These are phyloP conservation scores for Saccopteryx bilineata DNA, from an alignment of 2,113 vertebrate species.

Conservation along the genomic window DNA sequence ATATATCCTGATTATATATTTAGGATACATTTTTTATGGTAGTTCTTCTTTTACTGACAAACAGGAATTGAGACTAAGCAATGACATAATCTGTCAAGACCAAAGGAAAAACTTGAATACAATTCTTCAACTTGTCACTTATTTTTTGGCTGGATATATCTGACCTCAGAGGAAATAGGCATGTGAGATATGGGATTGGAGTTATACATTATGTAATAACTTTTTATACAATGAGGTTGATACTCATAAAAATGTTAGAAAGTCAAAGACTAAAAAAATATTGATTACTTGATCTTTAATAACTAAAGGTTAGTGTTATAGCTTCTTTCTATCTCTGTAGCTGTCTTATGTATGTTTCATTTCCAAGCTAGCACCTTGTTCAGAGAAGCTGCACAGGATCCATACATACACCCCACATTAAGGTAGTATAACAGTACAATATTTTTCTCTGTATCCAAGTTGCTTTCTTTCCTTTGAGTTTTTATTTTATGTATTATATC, in stretches of 20 bases:
- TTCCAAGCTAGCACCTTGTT: conserved; percentile 54
- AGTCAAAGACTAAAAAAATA: conserved; percentile 34
- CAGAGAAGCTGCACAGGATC: not conserved
- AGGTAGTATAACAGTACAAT: conserved; percentile 25
- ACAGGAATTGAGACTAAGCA: not conserved
- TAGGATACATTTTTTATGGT: not conserved
- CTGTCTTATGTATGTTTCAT: conserved; percentile 57
- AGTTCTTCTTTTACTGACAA: conserved; percentile 1
- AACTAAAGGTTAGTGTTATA: not conserved
- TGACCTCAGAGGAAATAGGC: not conserved
- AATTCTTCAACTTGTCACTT: conserved; percentile 50
- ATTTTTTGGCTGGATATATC: not conserved
- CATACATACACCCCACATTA: not conserved
- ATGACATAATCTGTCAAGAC: not conserved
- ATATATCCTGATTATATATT: not conserved
- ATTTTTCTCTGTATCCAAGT: conserved; percentile 21
- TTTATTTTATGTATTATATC: conserved; percentile 72
- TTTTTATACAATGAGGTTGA: conserved; percentile 47
- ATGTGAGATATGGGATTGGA: not conserved
- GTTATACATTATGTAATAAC: conserved; percentile 63
- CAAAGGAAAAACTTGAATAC: conserved; percentile 44
- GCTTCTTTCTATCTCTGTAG: not conserved
- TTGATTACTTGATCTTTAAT: conserved; percentile 7
- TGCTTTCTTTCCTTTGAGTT: conserved; percentile 65
- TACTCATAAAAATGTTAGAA: conserved; percentile 56